Conservation (phyloP, 2,888 invertebrate species). For the Drosophila mulleri region DNA sequence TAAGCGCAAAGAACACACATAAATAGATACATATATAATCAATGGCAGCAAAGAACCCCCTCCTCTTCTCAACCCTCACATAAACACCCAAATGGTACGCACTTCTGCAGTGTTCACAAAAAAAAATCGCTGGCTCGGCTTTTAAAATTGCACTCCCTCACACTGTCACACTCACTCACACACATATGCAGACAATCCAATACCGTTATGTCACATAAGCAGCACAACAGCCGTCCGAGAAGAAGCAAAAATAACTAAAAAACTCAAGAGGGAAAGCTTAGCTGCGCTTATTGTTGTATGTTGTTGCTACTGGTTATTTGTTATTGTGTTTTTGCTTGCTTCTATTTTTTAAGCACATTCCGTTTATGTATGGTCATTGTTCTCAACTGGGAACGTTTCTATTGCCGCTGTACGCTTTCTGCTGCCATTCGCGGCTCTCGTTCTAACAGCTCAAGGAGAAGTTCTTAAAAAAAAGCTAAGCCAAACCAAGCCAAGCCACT, state of each 20-base stretch:
- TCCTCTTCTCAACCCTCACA: neutral
- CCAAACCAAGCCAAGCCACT: slow-evolving; percentile 9
- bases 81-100: neutral
- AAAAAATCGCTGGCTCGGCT: slow-evolving; percentile 28
- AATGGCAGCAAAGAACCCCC: slow-evolving; percentile 11
- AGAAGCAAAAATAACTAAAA: slow-evolving; percentile 39
- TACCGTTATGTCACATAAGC: slow-evolving; percentile 71
- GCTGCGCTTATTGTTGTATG: slow-evolving; percentile 56
- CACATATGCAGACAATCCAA: slow-evolving; percentile 26
- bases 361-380: slow-evolving; percentile 39
- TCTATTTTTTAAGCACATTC: slow-evolving; percentile 60
- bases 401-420: slow-evolving; percentile 17
- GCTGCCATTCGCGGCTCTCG: slow-evolving; percentile 30
- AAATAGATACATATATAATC: slow-evolving; percentile 37
- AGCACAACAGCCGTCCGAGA: slow-evolving; percentile 32
- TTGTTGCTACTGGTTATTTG: slow-evolving; percentile 52
- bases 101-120: slow-evolving; percentile 12
- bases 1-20: slow-evolving; percentile 43
- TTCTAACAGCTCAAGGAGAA: slow-evolving; percentile 27
- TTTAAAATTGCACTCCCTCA: slow-evolving; percentile 19
- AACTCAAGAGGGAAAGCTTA: slow-evolving; percentile 35
- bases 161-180: neutral
- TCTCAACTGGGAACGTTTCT: slow-evolving; percentile 12
- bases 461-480: slow-evolving; percentile 28
- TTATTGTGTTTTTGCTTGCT: slow-evolving; percentile 15